Conservation (phyloP, 2,888 invertebrate genomes). For the Drosophila neoperkinsi region DNA sequence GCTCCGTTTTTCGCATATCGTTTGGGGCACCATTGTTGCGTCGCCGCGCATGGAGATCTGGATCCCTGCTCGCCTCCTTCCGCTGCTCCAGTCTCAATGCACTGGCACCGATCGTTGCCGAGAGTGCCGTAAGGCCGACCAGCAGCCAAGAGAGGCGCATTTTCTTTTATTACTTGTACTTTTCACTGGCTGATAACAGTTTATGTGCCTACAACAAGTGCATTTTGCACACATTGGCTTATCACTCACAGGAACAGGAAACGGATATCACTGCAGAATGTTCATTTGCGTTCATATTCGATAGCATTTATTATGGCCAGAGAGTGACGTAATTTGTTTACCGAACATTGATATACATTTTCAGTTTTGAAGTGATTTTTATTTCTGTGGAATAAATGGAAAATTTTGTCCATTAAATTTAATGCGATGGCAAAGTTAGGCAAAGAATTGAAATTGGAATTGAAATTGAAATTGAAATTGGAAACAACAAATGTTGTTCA, state of each 20-base stretch:
- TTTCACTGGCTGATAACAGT: conserved; percentile 37
- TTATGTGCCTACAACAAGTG: conserved; percentile 34
- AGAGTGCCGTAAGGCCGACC: conserved; percentile 27
- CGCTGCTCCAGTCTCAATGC: conserved; percentile 48
- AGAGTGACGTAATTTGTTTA: conserved; percentile 9
- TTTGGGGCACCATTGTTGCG: conserved; percentile 21
- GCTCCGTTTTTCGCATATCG: not conserved
- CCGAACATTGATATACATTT: not conserved
- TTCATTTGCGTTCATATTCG: conserved; percentile 9
- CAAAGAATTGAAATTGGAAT: conserved; percentile 1
- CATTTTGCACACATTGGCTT: conserved; percentile 45
- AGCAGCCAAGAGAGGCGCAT: conserved; percentile 43
- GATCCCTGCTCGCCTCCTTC: conserved; percentile 33
- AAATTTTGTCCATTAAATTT: conserved; percentile 43
- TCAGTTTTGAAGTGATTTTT: conserved; percentile 20
- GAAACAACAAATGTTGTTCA: conserved; percentile 5
- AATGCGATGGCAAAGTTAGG: conserved; percentile 27
- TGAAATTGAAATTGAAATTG: conserved; percentile 2
- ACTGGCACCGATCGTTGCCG: conserved; percentile 30
- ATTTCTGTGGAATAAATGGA: conserved; percentile 15
- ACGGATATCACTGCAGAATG: conserved; percentile 20
- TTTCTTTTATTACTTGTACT: conserved; percentile 21
- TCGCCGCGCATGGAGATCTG: conserved; percentile 12
- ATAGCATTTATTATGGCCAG: conserved; percentile 4
- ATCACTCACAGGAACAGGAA: conserved; percentile 37